Percentiles rank a stretch among this genome's conserved stretches.
phyloP scores from a whole-genome alignment of 2,888 invertebrate species.

The Apamea monoglypha region DNA sequence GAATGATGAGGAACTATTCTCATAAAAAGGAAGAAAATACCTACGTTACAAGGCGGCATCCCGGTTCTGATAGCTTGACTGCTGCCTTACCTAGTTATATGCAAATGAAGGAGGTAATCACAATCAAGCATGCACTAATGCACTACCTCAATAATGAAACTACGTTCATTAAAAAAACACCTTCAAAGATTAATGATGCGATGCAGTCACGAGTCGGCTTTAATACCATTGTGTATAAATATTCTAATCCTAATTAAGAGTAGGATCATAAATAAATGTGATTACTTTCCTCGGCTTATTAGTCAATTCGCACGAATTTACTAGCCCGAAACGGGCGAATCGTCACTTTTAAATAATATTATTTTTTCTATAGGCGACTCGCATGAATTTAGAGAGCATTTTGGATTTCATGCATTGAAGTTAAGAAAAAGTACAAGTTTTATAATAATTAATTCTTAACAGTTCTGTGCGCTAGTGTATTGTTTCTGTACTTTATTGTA shows the following conservation, averaged over 20 bases:
- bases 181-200: conserved; percentile 53
- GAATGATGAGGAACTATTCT: neutral
- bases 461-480: neutral
- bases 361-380: neutral
- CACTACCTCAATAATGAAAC: conserved; percentile 37
- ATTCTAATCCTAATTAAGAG: conserved; percentile 56
- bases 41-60: neutral
- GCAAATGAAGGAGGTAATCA: conserved; percentile 13
- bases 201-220: conserved; percentile 22
- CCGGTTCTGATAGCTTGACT: neutral
- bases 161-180: conserved; percentile 39
- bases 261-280: conserved; percentile 58
- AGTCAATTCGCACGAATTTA: neutral
- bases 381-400: neutral
- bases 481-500: neutral
- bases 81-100: neutral
- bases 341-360: neutral
- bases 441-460: neutral
- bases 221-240: conserved; percentile 59
- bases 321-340: neutral
- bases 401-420: neutral
- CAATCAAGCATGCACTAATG: neutral
- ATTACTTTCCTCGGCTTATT: conserved; percentile 38
- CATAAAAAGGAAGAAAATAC: neutral
- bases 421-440: neutral